Percentiles rank a stretch among this genome's conserved stretches.
phyloP scores from a whole-genome alignment of 1,140 invertebrate species.

The Stenopsyche tienmushanensis region DNA sequence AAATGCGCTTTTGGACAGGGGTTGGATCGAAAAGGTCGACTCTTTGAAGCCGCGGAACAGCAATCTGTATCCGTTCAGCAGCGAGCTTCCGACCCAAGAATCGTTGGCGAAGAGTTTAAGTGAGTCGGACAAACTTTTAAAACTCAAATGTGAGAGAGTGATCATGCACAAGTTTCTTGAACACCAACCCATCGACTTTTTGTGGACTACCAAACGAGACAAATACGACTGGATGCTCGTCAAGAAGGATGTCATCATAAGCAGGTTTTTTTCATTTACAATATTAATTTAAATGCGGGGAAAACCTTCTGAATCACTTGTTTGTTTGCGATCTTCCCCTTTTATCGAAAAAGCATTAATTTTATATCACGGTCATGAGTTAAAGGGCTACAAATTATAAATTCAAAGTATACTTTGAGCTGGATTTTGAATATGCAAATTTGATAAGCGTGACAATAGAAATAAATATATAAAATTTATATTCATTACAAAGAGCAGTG shows the following conservation, averaged over 20 bases:
- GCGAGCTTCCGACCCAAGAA: slow-evolving; percentile 16
- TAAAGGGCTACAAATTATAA: too few relatives aligned
- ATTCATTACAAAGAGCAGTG: too few relatives aligned
- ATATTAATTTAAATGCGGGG: too few relatives aligned
- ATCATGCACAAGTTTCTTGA: slow-evolving; percentile 67
- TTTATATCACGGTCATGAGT: too few relatives aligned
- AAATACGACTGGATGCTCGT: slow-evolving; percentile 63
- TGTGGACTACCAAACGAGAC: slow-evolving; percentile 86
- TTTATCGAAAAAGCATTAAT: too few relatives aligned
- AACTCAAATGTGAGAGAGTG: slow-evolving; percentile 60
- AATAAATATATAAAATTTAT: too few relatives aligned
- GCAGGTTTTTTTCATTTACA: too few relatives aligned
- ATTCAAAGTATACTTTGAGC: too few relatives aligned
- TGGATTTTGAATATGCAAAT: too few relatives aligned
- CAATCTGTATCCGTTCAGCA: slow-evolving; percentile 40
- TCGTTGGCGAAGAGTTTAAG: slow-evolving; percentile 43
- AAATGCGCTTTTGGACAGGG: slow-evolving; percentile 58
- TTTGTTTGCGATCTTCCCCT: too few relatives aligned
- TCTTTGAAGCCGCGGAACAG: slow-evolving; percentile 49
- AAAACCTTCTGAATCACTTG: too few relatives aligned
- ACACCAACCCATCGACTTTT: slow-evolving; percentile 75
- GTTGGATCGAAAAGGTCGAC: slow-evolving; percentile 67
- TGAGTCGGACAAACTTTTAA: slow-evolving; percentile 47
- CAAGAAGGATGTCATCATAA: slow-evolving; percentile 55
- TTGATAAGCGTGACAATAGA: too few relatives aligned